Evolutionary conservation across 2,113 vertebrate genomes (phyloP).

Genomic region (Brevimyrus niger): DNA sequence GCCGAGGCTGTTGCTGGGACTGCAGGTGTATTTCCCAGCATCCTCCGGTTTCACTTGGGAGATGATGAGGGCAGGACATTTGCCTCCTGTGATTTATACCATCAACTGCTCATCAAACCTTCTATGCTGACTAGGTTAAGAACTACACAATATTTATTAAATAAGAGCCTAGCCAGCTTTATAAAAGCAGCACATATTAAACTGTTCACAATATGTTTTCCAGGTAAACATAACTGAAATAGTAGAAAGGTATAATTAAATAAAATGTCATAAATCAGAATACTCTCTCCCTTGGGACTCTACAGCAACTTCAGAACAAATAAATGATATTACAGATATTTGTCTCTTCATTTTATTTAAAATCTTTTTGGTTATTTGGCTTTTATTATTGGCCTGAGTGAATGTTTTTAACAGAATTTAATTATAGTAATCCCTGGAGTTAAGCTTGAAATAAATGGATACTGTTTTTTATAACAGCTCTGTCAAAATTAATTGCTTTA

Average conservation of each 20-base stretch:
- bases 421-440: constrained; percentile 13
- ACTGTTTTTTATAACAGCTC: constrained; percentile 16
- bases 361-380: not conserved
- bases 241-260: not conserved
- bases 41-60: constrained; percentile 92
- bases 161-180: not conserved
- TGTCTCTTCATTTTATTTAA: not conserved
- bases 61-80: constrained; percentile 71
- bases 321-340: not conserved
- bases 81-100: not conserved
- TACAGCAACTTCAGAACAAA: not conserved
- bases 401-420: constrained; percentile 1
- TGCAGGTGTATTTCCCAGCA: constrained; percentile 90
- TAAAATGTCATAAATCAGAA: not conserved
- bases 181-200: not conserved
- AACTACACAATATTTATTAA: not conserved
- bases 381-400: not conserved
- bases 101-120: not conserved
- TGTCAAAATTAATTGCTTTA: constrained; percentile 26
- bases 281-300: not conserved
- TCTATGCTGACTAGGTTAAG: not conserved
- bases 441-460: constrained; percentile 24
- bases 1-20: constrained; percentile 95
- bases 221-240: not conserved
- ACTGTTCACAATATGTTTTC: not conserved